A percentile compares a stretch with the other conserved stretches of the same genome.
These are phyloP conservation scores for Diphyllodes magnificus DNA, from an alignment of 2,113 vertebrate species.

Conservation along the genomic window DNA sequence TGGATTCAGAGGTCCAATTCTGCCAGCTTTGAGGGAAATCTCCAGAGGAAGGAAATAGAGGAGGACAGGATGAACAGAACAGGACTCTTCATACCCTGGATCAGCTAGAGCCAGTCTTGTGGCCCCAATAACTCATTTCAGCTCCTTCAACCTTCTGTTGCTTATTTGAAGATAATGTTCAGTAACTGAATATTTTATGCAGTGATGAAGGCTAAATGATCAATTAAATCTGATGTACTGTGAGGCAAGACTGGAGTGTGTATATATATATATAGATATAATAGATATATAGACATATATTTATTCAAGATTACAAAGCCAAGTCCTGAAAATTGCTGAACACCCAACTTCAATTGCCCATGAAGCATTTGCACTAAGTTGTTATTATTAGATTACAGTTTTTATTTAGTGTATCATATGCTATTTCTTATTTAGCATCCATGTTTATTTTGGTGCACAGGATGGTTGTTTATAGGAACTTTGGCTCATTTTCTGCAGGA, in stretches of 20 bases:
- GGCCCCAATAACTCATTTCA: background rate
- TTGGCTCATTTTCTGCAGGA: conserved; percentile 31
- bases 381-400: background rate
- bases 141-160: background rate
- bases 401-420: background rate
- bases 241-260: background rate
- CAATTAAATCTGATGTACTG: background rate
- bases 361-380: background rate
- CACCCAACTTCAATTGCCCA: background rate
- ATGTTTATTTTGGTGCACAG: background rate
- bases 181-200: background rate
- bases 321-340: background rate
- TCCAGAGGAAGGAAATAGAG: background rate
- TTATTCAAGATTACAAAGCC: background rate
- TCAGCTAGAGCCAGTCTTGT: background rate
- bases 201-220: background rate
- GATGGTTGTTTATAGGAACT: conserved; percentile 22
- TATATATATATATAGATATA: background rate
- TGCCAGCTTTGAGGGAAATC: background rate
- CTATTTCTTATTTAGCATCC: conserved; percentile 14
- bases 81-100: background rate
- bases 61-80: background rate
- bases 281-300: background rate
- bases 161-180: background rate
- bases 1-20: background rate